Evolutionary conservation across 1,140 invertebrate genomes (phyloP).

Genomic region (roundworm (Caenorhabditis elegans)): DNA sequence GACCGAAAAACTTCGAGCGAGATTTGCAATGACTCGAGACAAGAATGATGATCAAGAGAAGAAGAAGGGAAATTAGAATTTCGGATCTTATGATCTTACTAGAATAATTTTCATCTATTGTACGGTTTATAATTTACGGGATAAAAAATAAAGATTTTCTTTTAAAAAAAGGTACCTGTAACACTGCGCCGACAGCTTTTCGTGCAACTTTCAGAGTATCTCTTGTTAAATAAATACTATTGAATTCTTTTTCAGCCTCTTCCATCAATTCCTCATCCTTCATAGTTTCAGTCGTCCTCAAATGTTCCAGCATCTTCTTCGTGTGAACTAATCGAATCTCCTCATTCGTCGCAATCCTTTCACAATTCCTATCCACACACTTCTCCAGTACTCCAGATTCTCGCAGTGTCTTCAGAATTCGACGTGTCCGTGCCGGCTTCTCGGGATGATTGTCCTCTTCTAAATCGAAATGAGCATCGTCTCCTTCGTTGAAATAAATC

Average conservation of each 20-base stretch:
- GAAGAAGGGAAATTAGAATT: slow-evolving; percentile 13
- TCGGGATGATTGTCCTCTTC: slow-evolving; percentile 12
- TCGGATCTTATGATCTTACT: background rate
- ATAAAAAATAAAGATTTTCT: too few relatives aligned
- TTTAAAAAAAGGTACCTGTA: background rate
- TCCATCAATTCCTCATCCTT: slow-evolving; percentile 19
- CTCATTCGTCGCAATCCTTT: background rate
- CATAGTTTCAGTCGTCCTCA: background rate
- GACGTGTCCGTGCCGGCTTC: background rate
- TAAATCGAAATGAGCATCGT: background rate
- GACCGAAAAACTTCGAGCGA: slow-evolving; percentile 33
- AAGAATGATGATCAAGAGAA: background rate
- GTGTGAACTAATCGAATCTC: background rate
- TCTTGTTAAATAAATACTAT: background rate
- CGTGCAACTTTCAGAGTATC: background rate
- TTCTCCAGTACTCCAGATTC: background rate
- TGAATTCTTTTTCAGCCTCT: background rate
- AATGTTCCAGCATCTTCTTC: slow-evolving; percentile 1
- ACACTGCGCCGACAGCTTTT: background rate
- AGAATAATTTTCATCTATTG: too few relatives aligned
- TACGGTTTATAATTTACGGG: background rate
- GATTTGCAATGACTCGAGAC: background rate
- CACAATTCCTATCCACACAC: background rate
- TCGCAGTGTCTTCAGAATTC: background rate
- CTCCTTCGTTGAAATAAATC: background rate